These are phyloP conservation scores for Tubulanus polymorphus DNA, from an alignment of 2,888 invertebrate genomes.

Conservation along the genomic window DNA sequence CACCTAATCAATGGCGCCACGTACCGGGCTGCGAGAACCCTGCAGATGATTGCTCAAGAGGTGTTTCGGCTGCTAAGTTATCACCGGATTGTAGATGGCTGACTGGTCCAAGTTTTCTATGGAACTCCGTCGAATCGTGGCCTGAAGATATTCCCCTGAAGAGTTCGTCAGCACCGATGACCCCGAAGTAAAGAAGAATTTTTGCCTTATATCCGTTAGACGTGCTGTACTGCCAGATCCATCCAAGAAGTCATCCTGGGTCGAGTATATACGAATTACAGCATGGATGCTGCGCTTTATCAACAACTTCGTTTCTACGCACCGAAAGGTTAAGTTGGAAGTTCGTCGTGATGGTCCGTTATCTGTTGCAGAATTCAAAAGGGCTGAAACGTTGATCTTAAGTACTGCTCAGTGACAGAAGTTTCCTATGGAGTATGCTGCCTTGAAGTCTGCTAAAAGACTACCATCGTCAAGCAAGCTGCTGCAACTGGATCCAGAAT, in stretches of 20 bases:
- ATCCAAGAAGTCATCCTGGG: background rate
- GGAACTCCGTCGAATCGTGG: too few relatives aligned
- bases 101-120: background rate
- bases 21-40: background rate
- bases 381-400: background rate
- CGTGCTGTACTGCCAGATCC: background rate
- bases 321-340: too few relatives aligned
- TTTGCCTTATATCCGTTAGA: background rate
- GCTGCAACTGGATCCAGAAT: background rate
- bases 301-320: too few relatives aligned
- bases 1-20: background rate
- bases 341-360: background rate
- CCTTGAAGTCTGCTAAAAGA: background rate
- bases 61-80: background rate
- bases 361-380: background rate
- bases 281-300: background rate
- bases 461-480: background rate
- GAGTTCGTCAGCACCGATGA: background rate
- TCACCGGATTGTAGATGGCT: background rate
- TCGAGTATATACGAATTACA: background rate
- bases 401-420: background rate
- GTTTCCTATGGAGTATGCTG: background rate
- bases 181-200: background rate
- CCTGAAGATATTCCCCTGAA: too few relatives aligned
- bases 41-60: background rate